These are phyloP conservation scores for Chloebia gouldiae DNA, from an alignment of 2,113 vertebrate species.

Conservation along the genomic window DNA sequence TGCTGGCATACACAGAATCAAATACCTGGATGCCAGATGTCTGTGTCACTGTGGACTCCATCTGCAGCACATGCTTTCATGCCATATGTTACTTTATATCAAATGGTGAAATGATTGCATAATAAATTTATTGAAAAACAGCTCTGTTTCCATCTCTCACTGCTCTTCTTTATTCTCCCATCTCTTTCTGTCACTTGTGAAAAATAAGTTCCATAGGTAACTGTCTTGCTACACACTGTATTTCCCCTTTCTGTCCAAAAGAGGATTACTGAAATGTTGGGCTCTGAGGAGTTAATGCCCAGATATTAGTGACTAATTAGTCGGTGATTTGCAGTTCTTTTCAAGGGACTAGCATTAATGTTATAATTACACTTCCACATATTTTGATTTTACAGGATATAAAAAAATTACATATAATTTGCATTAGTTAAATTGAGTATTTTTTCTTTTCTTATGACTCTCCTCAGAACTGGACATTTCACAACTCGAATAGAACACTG, in stretches of 20 bases:
- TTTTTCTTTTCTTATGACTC: not conserved
- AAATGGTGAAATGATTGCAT: constrained; percentile 4
- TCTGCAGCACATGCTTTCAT: constrained; percentile 47
- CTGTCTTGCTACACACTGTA: not conserved
- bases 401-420: not conserved
- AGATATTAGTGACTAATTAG: not conserved
- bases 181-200: not conserved
- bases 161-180: not conserved
- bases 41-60: constrained; percentile 51
- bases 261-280: not conserved
- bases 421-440: not conserved
- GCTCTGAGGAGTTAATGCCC: not conserved
- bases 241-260: not conserved
- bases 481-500: not conserved
- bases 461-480: not conserved
- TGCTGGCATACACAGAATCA: constrained; percentile 43
- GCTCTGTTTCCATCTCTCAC: not conserved
- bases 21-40: constrained; percentile 67
- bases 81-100: constrained; percentile 62
- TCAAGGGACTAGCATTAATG: not conserved
- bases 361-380: not conserved
- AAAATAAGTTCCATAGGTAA: not conserved
- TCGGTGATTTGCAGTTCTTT: not conserved
- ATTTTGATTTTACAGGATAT: not conserved
- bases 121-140: not conserved